Percentiles rank a stretch among this genome's conserved stretches.
These are phyloP conservation scores for Cotesia glomerata DNA, from an alignment of 1,140 invertebrate species.

Conservation along the genomic window DNA sequence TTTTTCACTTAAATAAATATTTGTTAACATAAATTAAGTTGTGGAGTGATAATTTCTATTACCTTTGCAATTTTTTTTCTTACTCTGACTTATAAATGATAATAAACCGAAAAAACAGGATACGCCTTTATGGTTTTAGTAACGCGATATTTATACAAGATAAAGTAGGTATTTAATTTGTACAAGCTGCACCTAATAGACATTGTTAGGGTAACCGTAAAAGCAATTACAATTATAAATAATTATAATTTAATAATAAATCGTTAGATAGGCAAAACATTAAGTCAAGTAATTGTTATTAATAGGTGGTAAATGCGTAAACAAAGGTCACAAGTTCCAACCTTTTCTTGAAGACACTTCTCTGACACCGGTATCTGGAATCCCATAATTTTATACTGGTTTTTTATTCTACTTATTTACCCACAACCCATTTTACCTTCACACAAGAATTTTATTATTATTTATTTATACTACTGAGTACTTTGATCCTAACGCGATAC, in stretches of 20 bases:
- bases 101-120: too few relatives aligned
- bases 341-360: conserved; percentile 62
- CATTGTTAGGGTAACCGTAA: conserved; percentile 51
- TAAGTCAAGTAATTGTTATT: conserved; percentile 15
- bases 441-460: neutral
- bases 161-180: conserved; percentile 16
- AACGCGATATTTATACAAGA: conserved; percentile 25
- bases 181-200: conserved; percentile 48
- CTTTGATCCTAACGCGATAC: too few relatives aligned
- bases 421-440: conserved; percentile 11
- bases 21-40: too few relatives aligned
- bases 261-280: conserved; percentile 58
- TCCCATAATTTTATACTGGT: conserved; percentile 56
- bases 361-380: conserved; percentile 64
- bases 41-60: too few relatives aligned
- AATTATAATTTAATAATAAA: conserved; percentile 10
- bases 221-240: conserved; percentile 18
- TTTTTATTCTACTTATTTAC: conserved; percentile 41
- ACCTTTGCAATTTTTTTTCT: too few relatives aligned
- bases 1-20: too few relatives aligned
- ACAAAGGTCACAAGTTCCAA: conserved; percentile 58
- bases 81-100: too few relatives aligned
- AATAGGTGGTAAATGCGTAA: conserved; percentile 57
- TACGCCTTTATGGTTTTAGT: too few relatives aligned
- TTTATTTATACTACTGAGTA: neutral